phyloP scores from a whole-genome alignment of 1,140 invertebrate species.

The Dryas iulia region DNA sequence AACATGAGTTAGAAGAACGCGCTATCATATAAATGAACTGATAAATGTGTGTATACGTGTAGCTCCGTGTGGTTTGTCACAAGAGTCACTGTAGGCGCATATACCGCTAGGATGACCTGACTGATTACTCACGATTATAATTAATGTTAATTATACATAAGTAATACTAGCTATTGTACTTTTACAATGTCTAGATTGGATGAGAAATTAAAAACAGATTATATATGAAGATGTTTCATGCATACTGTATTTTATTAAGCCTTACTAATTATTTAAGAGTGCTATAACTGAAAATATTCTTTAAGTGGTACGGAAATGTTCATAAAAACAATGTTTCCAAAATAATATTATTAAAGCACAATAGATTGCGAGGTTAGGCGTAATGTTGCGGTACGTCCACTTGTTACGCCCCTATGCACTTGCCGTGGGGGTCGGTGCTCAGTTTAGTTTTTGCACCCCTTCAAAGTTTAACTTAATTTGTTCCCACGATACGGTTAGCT shows the following conservation, averaged over 20 bases:
- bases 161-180: background rate
- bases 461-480: conserved; percentile 50
- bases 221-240: background rate
- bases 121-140: background rate
- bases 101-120: conserved; percentile 40
- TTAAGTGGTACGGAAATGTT: background rate
- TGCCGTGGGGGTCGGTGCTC: conserved; percentile 59
- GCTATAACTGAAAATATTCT: background rate
- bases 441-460: conserved; percentile 66
- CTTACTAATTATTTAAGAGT: background rate
- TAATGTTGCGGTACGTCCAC: conserved; percentile 39
- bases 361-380: conserved; percentile 15
- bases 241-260: background rate
- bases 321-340: background rate
- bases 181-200: background rate
- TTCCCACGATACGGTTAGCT: conserved; percentile 55
- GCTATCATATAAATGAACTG: conserved; percentile 42
- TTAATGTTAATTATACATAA: background rate
- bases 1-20: conserved; percentile 55
- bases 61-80: conserved; percentile 34
- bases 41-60: conserved; percentile 22
- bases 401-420: conserved; percentile 76
- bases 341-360: background rate
- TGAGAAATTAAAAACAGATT: background rate
- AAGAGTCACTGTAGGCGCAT: conserved; percentile 30